Evolutionary conservation across 2,888 invertebrate species (phyloP).

Genomic region (Scrobipalpa atriplicella): DNA sequence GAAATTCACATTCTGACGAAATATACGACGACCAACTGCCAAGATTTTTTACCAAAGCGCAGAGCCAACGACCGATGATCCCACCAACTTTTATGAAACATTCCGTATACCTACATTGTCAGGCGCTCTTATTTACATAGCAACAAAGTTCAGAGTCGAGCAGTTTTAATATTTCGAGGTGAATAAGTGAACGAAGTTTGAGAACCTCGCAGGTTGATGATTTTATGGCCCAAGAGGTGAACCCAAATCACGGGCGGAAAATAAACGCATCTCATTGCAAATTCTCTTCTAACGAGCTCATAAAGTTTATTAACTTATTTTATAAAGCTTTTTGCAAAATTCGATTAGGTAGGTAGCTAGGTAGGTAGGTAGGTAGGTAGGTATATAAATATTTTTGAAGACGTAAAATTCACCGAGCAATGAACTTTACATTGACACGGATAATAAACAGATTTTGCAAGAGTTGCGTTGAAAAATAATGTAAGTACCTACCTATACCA

Average conservation of each 20-base stretch:
- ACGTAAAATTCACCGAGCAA: not conserved
- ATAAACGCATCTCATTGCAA: conserved; percentile 44
- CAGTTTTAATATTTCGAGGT: not conserved
- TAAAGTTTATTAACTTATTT: no score
- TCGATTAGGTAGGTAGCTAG: conserved; percentile 14
- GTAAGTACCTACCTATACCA: not conserved
- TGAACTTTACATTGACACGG: not conserved
- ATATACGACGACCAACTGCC: conserved; percentile 64
- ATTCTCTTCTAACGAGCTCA: conserved; percentile 4
- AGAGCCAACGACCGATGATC: conserved; percentile 73
- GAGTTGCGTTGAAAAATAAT: not conserved
- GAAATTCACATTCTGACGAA: conserved; percentile 73
- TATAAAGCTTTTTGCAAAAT: no score
- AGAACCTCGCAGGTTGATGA: conserved; percentile 46
- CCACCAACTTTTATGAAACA: conserved; percentile 8
- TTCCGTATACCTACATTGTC: not conserved
- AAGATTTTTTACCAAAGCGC: conserved; percentile 75
- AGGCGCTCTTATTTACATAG: not conserved
- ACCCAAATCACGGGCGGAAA: conserved; percentile 47
- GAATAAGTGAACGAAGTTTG: not conserved
- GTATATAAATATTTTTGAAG: not conserved
- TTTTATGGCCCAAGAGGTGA: conserved; percentile 57
- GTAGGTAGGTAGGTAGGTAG: not conserved
- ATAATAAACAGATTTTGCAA: not conserved
- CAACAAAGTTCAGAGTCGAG: conserved; percentile 7